Conservation (phyloP, 2,113 vertebrate species). For the Tyto alba region DNA sequence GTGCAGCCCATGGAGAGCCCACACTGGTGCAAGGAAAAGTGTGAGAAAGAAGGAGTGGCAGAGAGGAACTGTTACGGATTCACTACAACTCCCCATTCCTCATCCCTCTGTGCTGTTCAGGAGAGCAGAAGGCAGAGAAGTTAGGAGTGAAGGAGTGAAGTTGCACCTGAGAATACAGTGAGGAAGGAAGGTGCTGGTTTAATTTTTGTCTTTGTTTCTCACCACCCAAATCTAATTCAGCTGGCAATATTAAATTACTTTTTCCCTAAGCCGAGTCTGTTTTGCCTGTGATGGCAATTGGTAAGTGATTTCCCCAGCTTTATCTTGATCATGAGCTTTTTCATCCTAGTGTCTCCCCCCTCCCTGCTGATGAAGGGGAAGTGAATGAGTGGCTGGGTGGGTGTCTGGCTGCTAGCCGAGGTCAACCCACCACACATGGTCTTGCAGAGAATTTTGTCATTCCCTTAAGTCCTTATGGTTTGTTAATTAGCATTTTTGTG, state of each 20-base stretch:
- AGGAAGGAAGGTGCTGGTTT: not conserved
- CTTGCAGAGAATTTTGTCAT: not conserved
- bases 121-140: not conserved
- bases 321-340: not conserved
- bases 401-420: not conserved
- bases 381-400: not conserved
- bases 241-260: not conserved
- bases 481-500: not conserved
- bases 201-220: not conserved
- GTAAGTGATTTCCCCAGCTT: not conserved
- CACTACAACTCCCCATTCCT: not conserved
- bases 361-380: not conserved
- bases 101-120: not conserved
- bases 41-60: not conserved
- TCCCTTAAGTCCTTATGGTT: not conserved
- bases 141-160: not conserved
- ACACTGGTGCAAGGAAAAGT: not conserved
- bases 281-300: not conserved
- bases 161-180: not conserved
- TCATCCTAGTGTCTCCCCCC: not conserved
- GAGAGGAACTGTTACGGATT: not conserved
- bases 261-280: not conserved
- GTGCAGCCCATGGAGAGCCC: not conserved
- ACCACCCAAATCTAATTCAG: not conserved
- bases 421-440: not conserved